Conservation (phyloP, 1,140 invertebrate genomes). For the Augochlora pura region DNA sequence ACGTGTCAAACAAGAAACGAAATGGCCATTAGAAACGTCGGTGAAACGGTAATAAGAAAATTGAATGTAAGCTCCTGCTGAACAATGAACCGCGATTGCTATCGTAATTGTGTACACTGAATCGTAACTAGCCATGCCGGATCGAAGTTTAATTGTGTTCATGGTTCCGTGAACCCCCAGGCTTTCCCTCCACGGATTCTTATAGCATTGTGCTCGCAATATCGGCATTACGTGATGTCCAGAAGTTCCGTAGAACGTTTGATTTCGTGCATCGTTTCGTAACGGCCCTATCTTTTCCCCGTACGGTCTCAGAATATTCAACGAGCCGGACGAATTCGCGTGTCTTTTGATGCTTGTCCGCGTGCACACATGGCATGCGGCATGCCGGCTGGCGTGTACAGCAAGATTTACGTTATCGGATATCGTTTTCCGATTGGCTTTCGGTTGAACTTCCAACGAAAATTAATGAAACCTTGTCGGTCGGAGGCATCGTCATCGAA, state of each 20-base stretch:
- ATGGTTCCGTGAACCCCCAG: not conserved
- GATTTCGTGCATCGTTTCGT: slow-evolving; percentile 32
- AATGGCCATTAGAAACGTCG: too few relatives aligned
- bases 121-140: not conserved
- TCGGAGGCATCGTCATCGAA: slow-evolving; percentile 42
- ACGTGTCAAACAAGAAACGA: too few relatives aligned
- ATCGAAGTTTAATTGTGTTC: not conserved
- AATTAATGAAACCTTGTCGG: slow-evolving; percentile 69
- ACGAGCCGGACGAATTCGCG: slow-evolving; percentile 49
- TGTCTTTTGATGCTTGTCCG: slow-evolving; percentile 45
- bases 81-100: not conserved
- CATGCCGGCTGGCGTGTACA: slow-evolving; percentile 31
- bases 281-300: slow-evolving; percentile 34
- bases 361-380: slow-evolving; percentile 40
- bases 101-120: not conserved
- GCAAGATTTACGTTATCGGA: slow-evolving; percentile 72
- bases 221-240: slow-evolving; percentile 41
- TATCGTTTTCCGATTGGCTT: slow-evolving; percentile 73
- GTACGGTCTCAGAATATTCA: slow-evolving; percentile 44
- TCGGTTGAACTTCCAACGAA: slow-evolving; percentile 63
- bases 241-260: slow-evolving; percentile 37
- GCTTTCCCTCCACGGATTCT: slow-evolving; percentile 3
- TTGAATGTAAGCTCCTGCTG: too few relatives aligned
- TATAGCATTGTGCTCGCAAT: slow-evolving; percentile 15
- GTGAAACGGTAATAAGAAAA: too few relatives aligned